Evolutionary conservation across 2,113 vertebrate species (phyloP), one percentile per base, ranked within the genome.

Genomic region (Isurus oxyrinchus): DNA sequence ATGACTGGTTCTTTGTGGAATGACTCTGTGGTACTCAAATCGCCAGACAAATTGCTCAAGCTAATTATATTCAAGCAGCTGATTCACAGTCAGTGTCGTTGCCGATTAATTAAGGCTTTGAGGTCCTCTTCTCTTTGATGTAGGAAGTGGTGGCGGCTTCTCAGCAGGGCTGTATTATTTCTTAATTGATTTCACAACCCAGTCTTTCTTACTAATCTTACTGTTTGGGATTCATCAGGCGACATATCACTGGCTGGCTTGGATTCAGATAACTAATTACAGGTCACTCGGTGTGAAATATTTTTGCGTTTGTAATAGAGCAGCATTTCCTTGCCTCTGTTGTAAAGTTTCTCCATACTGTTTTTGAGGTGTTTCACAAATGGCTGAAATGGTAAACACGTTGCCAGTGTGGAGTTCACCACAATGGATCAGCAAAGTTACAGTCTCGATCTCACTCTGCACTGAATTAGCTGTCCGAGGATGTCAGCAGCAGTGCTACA

Each of bases 161-260:
- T 66, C 90, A 23, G 35, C 59, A 66, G 59, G 90, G n/a, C 21
- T 19, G 19, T 10, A 94, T 94, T 94, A 93, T 19, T 94, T 66
- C 35, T 94, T 94, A 94, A 94, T 94, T 94, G 90, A 94, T 94
- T 94, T 94, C 90, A 94, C 59, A 63, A n/a, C 40, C 59, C 59
- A 94, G 61, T 66, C 31, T 94, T 94, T 94, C 59, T 44, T 40
- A 16, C 59, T n/a, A 94, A 19, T 94, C 61, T 94, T 6, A 19
- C 61, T 84, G 81, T 49, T 84, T 84, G 81, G 81, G 40, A 84
- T 84, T 84, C 81, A 44, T 84, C n/a, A 49, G 81, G 5, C 5
- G 16, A 61, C 61, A 5, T 21, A 19, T 63, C 35, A 21, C 19
- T 40, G n/a, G 59, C 13, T 72, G 94, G 67, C 49, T 95, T 95